A percentile compares a stretch with the other conserved stretches of the same genome.
phyloP scores from a whole-genome alignment of 2,113 vertebrate genomes.

The Dolichallabes microphthalmus region DNA sequence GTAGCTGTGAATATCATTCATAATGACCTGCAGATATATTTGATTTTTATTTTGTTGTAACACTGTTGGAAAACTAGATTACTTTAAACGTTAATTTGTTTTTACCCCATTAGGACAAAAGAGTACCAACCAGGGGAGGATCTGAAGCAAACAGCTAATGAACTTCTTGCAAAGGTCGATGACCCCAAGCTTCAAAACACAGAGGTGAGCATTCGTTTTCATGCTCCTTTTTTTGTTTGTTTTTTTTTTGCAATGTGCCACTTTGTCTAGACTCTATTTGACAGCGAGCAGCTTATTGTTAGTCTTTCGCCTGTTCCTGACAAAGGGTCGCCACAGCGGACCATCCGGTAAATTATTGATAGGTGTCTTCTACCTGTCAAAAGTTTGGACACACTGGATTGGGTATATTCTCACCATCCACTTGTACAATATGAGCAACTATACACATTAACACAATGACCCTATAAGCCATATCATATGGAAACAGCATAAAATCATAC shows the following conservation, averaged over 20 bases:
- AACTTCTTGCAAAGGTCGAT: constrained; percentile 92
- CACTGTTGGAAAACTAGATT: not conserved
- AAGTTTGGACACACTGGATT: not conserved
- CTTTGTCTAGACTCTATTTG: not conserved
- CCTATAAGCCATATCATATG: not conserved
- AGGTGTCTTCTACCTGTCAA: not conserved
- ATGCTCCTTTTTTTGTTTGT: not conserved
- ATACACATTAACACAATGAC: not conserved
- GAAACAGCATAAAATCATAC: not conserved
- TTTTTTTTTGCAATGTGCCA: no score
- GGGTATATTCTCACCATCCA: not conserved
- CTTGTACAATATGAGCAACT: not conserved
- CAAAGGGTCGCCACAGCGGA: no score
- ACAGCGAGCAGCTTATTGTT: not conserved
- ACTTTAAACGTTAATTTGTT: not conserved
- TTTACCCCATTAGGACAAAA: constrained; percentile 76
- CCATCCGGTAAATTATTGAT: not conserved
- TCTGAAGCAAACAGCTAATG: constrained; percentile 85
- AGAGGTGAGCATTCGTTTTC: constrained; percentile 77
- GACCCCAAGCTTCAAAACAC: constrained; percentile 94
- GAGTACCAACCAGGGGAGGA: constrained; percentile 91
- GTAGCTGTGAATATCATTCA: not conserved
- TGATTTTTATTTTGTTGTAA: not conserved
- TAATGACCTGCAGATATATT: not conserved
- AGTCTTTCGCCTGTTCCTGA: no score